Conservation (phyloP, 2,113 vertebrate species). For the Dunckerocampus dactyliophorus region DNA sequence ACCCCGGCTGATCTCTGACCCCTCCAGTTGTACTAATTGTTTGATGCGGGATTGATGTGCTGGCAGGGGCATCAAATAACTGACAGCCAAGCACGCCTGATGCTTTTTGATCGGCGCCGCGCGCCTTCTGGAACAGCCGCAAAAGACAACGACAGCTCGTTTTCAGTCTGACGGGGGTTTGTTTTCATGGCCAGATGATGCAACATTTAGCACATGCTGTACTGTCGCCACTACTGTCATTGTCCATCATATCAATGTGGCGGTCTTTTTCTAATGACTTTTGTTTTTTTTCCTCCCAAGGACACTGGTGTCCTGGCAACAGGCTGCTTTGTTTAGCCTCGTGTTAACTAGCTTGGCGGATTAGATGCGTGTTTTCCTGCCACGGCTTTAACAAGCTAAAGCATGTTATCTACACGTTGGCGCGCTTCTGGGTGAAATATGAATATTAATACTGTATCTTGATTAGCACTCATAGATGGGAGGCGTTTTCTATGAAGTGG, state of each 20-base stretch:
- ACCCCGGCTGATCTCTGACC: constrained; percentile 68
- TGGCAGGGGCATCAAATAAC: constrained; percentile 63
- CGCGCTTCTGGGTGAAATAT: background rate
- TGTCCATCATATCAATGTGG: background rate
- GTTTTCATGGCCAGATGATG: too few species aligned
- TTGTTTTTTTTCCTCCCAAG: too few species aligned
- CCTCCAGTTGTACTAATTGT: constrained; percentile 68
- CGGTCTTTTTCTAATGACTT: too few species aligned
- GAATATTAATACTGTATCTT: too few species aligned
- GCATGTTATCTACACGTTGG: constrained; percentile 5
- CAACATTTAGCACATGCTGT: too few species aligned
- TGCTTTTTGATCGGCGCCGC: constrained; percentile 12
- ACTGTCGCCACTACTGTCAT: background rate
- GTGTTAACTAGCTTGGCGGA: constrained; percentile 42
- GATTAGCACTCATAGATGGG: too few species aligned
- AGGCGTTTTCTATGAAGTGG: too few species aligned
- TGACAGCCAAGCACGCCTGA: constrained; percentile 14
- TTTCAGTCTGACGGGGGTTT: background rate
- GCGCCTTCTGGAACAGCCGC: constrained; percentile 34
- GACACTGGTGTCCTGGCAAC: background rate
- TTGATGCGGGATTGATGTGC: constrained; percentile 71
- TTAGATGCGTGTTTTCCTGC: constrained; percentile 32
- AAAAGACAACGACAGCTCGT: background rate
- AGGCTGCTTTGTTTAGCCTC: constrained; percentile 11
- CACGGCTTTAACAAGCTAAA: constrained; percentile 22